phyloP scores from a whole-genome alignment of 2,113 vertebrate genomes.

The Corythaixoides concolor region DNA sequence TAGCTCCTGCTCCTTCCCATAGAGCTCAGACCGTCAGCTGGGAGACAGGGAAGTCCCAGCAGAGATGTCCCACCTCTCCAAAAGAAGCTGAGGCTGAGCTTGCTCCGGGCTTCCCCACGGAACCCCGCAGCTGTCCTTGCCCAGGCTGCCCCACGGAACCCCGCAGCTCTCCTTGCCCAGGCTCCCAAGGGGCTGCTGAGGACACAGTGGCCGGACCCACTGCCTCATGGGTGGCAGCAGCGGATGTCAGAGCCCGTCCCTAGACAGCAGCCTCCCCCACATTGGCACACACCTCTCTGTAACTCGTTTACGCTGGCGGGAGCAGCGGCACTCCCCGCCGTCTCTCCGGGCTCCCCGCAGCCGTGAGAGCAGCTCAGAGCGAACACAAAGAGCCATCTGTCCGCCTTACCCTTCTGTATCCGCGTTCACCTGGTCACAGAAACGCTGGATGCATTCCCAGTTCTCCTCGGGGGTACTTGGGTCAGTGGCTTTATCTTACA shows the following conservation, averaged over 20 bases:
- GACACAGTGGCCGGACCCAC: not conserved
- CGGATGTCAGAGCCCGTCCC: not conserved
- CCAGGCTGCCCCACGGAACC: too few species aligned
- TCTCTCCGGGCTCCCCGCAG: not conserved
- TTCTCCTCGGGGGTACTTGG: constrained; percentile 76
- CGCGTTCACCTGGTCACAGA: constrained; percentile 83
- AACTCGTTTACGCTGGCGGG: accelerated
- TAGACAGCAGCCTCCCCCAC: not conserved
- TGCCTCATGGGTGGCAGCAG: accelerated
- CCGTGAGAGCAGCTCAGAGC: accelerated
- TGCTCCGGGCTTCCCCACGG: not conserved
- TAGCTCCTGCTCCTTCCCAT: not conserved
- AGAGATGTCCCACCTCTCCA: not conserved
- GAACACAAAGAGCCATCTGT: not conserved
- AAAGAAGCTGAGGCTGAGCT: not conserved
- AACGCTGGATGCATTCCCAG: constrained; percentile 86
- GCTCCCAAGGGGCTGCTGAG: not conserved
- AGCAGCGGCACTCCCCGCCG: not conserved
- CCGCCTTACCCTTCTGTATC: constrained; percentile 77
- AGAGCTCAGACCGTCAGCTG: not conserved
- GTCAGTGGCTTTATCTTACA: constrained; percentile 85
- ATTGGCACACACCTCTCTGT: accelerated
- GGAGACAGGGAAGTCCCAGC: not conserved
- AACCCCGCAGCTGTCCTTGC: too few species aligned
- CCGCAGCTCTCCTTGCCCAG: too few species aligned